Conservation (phyloP, 2,113 vertebrate species). For the Xiphophorus hellerii region DNA sequence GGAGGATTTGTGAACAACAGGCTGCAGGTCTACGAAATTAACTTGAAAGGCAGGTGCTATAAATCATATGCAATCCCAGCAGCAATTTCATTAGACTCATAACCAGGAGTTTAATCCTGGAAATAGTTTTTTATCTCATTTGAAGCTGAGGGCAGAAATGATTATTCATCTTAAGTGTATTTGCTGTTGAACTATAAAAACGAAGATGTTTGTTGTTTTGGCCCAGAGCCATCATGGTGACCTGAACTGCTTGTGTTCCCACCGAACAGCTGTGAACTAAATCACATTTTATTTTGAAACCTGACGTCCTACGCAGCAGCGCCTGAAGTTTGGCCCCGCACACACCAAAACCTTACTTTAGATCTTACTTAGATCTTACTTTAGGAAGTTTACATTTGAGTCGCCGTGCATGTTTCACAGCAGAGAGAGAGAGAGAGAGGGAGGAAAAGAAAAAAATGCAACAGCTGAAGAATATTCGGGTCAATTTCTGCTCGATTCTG, state of each 20-base stretch:
- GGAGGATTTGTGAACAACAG: slow-evolving; percentile 53
- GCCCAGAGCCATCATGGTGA: not conserved
- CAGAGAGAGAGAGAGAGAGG: too few species aligned
- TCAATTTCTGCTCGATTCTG: slow-evolving; percentile 30
- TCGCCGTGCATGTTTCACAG: not conserved
- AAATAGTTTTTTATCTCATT: not conserved
- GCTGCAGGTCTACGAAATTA: slow-evolving; percentile 54
- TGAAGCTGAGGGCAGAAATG: not conserved
- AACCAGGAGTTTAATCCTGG: slow-evolving; percentile 21
- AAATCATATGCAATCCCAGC: slow-evolving; percentile 39
- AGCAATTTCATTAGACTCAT: slow-evolving; percentile 29
- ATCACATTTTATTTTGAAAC: slow-evolving; percentile 2
- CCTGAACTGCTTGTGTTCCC: not conserved
- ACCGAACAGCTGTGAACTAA: not conserved
- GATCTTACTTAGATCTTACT: not conserved
- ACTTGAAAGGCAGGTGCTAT: slow-evolving; percentile 40
- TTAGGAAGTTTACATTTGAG: not conserved
- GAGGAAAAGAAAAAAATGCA: not conserved
- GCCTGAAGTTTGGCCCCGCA: not conserved
- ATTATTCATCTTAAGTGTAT: not conserved
- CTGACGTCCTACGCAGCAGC: slow-evolving; percentile 6
- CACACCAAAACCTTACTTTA: not conserved
- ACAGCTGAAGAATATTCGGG: slow-evolving; percentile 12
- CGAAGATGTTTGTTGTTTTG: not conserved
- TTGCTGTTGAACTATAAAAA: not conserved